Percentiles rank a stretch among this genome's conserved stretches.
Evolutionary conservation across 2,113 vertebrate species (phyloP).

Genomic region (Gasterosteus aculeatus): DNA sequence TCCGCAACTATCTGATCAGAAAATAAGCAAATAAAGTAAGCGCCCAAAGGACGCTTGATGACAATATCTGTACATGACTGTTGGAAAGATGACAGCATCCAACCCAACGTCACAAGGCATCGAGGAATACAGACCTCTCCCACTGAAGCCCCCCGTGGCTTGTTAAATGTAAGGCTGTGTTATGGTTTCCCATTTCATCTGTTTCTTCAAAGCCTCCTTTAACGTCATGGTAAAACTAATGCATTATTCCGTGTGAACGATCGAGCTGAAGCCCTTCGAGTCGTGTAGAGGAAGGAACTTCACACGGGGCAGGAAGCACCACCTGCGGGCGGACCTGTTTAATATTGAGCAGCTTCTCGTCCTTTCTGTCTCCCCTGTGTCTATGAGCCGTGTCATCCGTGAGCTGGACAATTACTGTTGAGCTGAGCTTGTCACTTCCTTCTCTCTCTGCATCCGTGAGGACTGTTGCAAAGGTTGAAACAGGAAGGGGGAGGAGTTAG

Average conservation of each 20-base stretch:
- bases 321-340: conserved; percentile 35
- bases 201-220: conserved; percentile 43
- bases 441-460: conserved; percentile 52
- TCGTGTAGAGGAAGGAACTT: conserved; percentile 4
- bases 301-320: conserved; percentile 9
- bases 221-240: conserved; percentile 25
- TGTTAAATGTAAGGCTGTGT: conserved; percentile 27
- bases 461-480: conserved; percentile 52
- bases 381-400: conserved; percentile 42
- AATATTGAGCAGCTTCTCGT: conserved; percentile 41
- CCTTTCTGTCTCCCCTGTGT: conserved; percentile 31
- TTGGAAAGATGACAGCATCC: not conserved
- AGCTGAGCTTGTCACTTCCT: conserved; percentile 60
- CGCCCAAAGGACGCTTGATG: not conserved
- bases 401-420: conserved; percentile 54
- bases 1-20: not conserved
- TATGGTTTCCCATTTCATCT: conserved; percentile 27
- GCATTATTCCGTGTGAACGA: conserved; percentile 48
- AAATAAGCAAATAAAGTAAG: not conserved
- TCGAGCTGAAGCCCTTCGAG: conserved; percentile 25
- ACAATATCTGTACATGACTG: not conserved
- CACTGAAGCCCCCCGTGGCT: conserved; percentile 2
- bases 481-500: conserved; percentile 7
- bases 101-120: not conserved
- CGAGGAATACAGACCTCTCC: not conserved